Base-by-base conservation (phyloP, 2,888 invertebrate species). In the Eucera pruinosa region DNA sequence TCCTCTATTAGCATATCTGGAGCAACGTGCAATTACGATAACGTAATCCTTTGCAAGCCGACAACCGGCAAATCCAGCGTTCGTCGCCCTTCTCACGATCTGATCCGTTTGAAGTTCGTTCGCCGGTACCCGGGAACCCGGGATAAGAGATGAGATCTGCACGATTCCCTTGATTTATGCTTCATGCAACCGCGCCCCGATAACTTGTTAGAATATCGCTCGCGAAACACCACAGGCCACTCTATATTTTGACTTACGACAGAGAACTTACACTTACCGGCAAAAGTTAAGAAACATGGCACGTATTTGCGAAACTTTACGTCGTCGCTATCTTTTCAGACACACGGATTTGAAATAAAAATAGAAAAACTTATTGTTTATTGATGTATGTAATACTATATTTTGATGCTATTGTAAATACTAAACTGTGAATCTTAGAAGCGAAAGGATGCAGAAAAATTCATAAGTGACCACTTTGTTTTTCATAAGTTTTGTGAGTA, bases 141-240 rank as follows among this genome's bases (percentile, higher is more conserved):
- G 60, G 23, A 27, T 52, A 68, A 65, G 41, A 45, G 41, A 48
- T 23, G 52, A 47, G 77, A 73, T 54, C 60, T 15, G 48, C 54
- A 57, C 47, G 71, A 71, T 66, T 76, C 43, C 27, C 27, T 57
- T 76, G 70, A 79, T 79, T 77, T 79, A 77, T 79, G 27, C 57
- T 7, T 36, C 43, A 30, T 36, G 47, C 43, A 70, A 62, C 57
- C 52, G 61, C 61, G 20, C 55, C 70, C 43, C 27, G 74, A 68
- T 58, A 58, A 71, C 55, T 57, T 33, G 57, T 64, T 74, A 70
- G 23, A 64, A 61, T 68, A 67, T 58, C 36, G 73, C 47, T 48
- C 47, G 45, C 27, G 23, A 4, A 11, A 18, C 5, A 11, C 36
- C 36, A 11, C 36, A 9, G 5, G 36, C 36, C 2, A 3, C 36